Evolutionary conservation across 1,140 invertebrate species (phyloP).

Genomic region (Drosophila funebris): DNA sequence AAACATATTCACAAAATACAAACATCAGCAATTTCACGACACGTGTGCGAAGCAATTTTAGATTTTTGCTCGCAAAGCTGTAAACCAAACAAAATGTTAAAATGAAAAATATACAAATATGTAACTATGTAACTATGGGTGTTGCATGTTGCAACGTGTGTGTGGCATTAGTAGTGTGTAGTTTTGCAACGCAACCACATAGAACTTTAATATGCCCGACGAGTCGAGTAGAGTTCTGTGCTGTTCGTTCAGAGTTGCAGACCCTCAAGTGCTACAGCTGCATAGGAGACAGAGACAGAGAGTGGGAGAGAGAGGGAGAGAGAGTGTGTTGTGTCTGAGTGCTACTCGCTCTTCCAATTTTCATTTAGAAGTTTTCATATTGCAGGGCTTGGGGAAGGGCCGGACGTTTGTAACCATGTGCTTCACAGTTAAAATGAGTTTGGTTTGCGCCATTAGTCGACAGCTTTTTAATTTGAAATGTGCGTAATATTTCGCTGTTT

Average conservation of each 20-base stretch:
- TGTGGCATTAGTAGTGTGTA: conserved; percentile 32
- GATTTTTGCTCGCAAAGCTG: conserved; percentile 52
- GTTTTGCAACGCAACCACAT: conserved; percentile 47
- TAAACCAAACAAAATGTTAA: conserved; percentile 63
- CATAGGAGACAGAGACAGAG: neutral
- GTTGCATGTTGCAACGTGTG: conserved; percentile 12
- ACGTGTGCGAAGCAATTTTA: conserved; percentile 42
- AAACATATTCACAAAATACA: conserved; percentile 8
- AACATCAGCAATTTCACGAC: conserved; percentile 31
- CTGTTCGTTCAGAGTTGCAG: conserved; percentile 7
- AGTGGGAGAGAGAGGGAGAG: neutral
- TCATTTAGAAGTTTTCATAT: conserved; percentile 64
- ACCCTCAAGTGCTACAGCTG: conserved; percentile 22
- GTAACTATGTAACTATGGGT: conserved; percentile 34
- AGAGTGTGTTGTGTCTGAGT: too few species aligned
- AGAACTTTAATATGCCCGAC: conserved; percentile 61
- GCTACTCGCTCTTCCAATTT: conserved; percentile 43
- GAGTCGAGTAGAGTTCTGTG: conserved; percentile 14
- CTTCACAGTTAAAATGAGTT: conserved; percentile 52
- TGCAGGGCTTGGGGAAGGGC: neutral
- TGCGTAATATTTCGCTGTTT: conserved; percentile 20
- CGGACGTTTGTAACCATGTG: too few species aligned
- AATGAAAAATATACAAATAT: conserved; percentile 56
- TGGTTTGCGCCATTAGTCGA: conserved; percentile 59
- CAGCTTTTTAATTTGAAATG: conserved; percentile 66